Percentiles rank a stretch among this genome's conserved stretches.
phyloP scores from a whole-genome alignment of 2,797 vertebrate genomes.

The Kryptolebias ocellatus region DNA sequence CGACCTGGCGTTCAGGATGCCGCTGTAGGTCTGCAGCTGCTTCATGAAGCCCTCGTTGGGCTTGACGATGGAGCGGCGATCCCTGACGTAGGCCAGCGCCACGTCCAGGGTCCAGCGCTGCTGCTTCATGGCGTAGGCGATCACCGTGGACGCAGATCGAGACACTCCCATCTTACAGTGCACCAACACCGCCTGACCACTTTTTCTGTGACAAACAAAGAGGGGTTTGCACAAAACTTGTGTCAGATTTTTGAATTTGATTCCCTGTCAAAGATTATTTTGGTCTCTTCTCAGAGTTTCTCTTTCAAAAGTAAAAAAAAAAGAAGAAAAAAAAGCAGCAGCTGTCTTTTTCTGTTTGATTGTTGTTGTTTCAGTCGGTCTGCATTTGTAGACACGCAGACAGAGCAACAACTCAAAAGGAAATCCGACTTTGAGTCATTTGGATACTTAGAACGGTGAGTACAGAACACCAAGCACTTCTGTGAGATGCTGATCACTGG shows the following conservation, averaged over 20 bases:
- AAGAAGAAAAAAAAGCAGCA: constrained; percentile 7
- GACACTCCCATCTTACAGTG: constrained; percentile 99
- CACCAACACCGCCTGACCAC: constrained; percentile 87
- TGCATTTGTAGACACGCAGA: neutral
- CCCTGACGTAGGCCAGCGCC: constrained; percentile 84
- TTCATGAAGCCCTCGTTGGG: constrained; percentile 94
- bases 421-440: no score
- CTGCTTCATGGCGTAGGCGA: constrained; percentile 95
- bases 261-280: neutral
- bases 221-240: neutral
- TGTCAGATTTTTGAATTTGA: neutral
- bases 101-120: constrained; percentile 87
- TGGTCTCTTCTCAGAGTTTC: constrained; percentile 2
- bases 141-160: constrained; percentile 92
- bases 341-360: neutral
- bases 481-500: no score
- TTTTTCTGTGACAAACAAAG: constrained; percentile 71
- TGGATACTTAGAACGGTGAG: no score
- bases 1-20: constrained; percentile 93
- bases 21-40: constrained; percentile 93
- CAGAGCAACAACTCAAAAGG: neutral
- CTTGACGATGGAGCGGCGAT: constrained; percentile 85
- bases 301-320: neutral
- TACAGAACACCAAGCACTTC: no score
- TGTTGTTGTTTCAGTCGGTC: no score